Conservation (phyloP, 2,888 invertebrate genomes). For the Nemotelus pantherinus region DNA sequence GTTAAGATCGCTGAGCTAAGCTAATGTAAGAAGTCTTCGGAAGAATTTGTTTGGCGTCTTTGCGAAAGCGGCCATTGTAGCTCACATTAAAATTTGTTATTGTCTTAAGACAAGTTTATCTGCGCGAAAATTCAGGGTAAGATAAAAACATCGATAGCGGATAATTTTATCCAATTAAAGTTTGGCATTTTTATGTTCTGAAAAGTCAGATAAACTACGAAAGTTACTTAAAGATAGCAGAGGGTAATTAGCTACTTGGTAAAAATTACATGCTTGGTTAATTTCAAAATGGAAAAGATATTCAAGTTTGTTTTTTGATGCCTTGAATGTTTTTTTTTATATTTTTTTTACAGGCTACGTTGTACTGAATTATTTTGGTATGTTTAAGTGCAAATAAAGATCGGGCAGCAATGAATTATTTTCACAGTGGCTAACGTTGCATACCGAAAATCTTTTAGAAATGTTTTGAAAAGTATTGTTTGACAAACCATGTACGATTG, state of each 20-base stretch:
- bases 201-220: constrained; percentile 9
- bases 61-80: not conserved
- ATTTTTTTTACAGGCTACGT: no score
- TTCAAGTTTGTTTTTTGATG: not conserved
- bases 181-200: constrained; percentile 17
- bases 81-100: constrained; percentile 8
- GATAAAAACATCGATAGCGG: constrained; percentile 13
- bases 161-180: constrained; percentile 30
- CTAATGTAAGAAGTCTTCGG: no score
- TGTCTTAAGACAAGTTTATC: constrained; percentile 18
- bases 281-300: not conserved
- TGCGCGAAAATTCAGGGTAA: constrained; percentile 18
- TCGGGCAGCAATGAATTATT: no score
- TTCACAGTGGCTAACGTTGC: no score
- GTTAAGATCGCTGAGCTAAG: constrained; percentile 5
- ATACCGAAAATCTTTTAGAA: no score
- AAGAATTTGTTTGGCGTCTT: not conserved
- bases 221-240: not conserved
- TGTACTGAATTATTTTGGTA: no score
- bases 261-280: not conserved
- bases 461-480: no score
- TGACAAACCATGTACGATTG: no score
- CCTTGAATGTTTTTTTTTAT: no score
- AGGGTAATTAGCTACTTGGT: not conserved
- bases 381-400: no score